A percentile compares a stretch with the other conserved stretches of the same genome.
phyloP scores from a whole-genome alignment of 2,113 vertebrate genomes.

The Origma solitaria region DNA sequence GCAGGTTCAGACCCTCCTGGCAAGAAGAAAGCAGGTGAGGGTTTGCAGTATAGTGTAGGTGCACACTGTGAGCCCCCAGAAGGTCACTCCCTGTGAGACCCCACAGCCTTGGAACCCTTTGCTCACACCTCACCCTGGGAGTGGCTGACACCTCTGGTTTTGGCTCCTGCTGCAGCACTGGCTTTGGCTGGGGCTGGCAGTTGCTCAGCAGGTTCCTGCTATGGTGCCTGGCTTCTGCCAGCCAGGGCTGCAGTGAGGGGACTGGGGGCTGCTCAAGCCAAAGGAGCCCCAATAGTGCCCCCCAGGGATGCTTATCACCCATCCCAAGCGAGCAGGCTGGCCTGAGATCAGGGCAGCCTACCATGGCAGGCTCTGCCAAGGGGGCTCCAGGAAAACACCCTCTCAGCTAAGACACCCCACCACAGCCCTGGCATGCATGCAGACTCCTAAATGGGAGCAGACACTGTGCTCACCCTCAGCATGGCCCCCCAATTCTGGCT shows the following conservation, averaged over 20 bases:
- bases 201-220: not conserved
- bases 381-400: not conserved
- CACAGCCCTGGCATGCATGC: rapidly evolving
- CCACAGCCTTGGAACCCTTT: not conserved
- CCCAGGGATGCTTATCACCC: rapidly evolving
- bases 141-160: not conserved
- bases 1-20: not conserved
- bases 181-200: not conserved
- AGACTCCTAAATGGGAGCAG: not conserved
- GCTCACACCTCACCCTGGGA: not conserved
- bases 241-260: not conserved
- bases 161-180: not conserved
- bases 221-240: not conserved
- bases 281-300: not conserved
- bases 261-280: not conserved
- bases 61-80: not conserved
- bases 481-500: not conserved
- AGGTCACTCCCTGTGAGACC: rapidly evolving
- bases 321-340: rapidly evolving
- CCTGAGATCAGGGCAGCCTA: not conserved
- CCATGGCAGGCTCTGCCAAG: rapidly evolving
- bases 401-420: not conserved
- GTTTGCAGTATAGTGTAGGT: not conserved
- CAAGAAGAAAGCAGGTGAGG: not conserved
- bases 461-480: not conserved